Percentiles rank a stretch among this genome's conserved stretches.
Conservation (phyloP, 2,888 invertebrate species). For the Aphidius colemani region DNA sequence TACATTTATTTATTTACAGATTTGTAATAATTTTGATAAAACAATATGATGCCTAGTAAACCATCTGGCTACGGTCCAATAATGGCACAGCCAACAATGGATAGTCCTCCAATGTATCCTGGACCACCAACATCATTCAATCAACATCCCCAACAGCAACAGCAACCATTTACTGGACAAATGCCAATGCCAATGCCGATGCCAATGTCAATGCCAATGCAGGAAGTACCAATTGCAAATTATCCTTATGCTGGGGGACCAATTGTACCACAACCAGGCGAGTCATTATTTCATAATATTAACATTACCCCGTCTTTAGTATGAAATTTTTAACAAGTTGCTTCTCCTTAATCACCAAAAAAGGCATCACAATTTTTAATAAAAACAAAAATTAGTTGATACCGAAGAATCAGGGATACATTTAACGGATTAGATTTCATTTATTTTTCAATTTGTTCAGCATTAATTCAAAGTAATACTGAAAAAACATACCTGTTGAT, state of each 20-base stretch:
- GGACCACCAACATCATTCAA: not conserved
- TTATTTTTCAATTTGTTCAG: no score
- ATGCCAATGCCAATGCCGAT: not conserved
- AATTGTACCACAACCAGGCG: not conserved
- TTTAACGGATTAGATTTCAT: no score
- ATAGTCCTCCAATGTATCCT: slow-evolving; percentile 1
- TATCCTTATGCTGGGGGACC: not conserved
- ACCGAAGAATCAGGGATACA: no score
- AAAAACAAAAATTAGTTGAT: no score
- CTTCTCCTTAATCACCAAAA: no score
- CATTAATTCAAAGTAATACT: no score
- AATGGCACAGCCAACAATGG: not conserved
- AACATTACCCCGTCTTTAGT: no score
- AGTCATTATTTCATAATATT: not conserved
- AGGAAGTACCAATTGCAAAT: not conserved
- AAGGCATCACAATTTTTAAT: no score
- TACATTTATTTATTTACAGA: not conserved
- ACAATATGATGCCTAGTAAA: not conserved
- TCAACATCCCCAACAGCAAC: not conserved
- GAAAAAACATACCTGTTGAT: no score
- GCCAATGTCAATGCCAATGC: not conserved
- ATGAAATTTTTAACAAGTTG: no score
- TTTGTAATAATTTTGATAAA: not conserved
- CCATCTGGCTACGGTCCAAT: slow-evolving; percentile 6
- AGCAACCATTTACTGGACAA: not conserved